phyloP scores from a whole-genome alignment of 2,113 vertebrate genomes.

The Axis porcinus region DNA sequence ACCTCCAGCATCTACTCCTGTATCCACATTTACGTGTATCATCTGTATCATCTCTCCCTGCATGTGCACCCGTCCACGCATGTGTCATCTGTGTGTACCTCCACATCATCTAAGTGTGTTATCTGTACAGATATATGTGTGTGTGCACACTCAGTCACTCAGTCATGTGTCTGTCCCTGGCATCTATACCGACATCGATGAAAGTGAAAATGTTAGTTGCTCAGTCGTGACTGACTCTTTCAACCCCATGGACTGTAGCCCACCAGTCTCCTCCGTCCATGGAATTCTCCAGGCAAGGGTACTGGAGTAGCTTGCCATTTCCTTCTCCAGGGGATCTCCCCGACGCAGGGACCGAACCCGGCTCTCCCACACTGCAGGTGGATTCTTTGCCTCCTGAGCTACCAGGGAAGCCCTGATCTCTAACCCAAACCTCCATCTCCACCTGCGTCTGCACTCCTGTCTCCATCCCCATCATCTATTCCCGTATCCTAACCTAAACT shows the following conservation, averaged over 20 bases:
- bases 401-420: background rate
- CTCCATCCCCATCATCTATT: background rate
- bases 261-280: background rate
- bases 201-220: background rate
- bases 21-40: background rate
- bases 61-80: fast-evolving
- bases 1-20: fast-evolving
- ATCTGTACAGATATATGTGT: background rate
- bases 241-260: background rate
- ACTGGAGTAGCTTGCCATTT: background rate
- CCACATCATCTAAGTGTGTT: background rate
- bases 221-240: background rate
- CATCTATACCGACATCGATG: background rate
- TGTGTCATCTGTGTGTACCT: background rate
- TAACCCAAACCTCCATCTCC: background rate
- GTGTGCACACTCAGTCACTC: background rate
- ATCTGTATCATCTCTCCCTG: background rate
- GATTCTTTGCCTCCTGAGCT: background rate
- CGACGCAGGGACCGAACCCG: fast-evolving
- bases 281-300: background rate
- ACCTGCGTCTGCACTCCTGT: background rate
- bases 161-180: background rate
- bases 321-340: background rate
- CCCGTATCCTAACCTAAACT: background rate
- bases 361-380: background rate